Evolutionary conservation across 2,888 invertebrate species (phyloP), one percentile per base, ranked within the genome.

Genomic region (Spilosoma lubricipeda): DNA sequence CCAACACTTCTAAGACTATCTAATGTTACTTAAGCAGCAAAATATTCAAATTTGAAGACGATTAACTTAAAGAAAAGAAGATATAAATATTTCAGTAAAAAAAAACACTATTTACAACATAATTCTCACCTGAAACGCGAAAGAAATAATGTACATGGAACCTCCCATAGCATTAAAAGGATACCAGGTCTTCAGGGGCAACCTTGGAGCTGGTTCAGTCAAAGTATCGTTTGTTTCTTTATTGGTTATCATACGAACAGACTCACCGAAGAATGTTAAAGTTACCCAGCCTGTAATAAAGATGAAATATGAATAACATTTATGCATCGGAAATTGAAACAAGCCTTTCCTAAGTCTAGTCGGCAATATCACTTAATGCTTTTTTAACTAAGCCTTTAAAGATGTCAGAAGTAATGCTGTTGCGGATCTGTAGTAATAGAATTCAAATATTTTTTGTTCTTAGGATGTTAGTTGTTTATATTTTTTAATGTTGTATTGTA

Each of bases 231-330:
- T 98, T 2, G 98, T 97, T 23, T 97, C 97, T 45, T 97, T 97
- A 85, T 97, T 97, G 11, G 96, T 92, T 7, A 97, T 94, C 70
- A 96, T 91, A 80, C 97, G 97, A 0, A 97, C 97, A 73, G 98
- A 98, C 27, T 98, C 98, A 0, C 97, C 98, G 78, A 98, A 96
- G 93, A 98, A 98, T 0, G 98, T 98, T 27, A 98, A 96, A 1
- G 97, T 97, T 2, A 97, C 97, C 98, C 98, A 98, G 72, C 97
- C 97, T 97, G 73, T 33, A 76, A 79, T 39, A 48, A 45, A 71
- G 3, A 59, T 3, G 18, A 15, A 36, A 2, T 3, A 68, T 33
- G 48, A 33, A 20, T 9, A 68, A 63, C 8, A 30, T 18, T 18
- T 18, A n/a, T n/a, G 9, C n/a, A n/a, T 27, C 13, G 11, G 3